A percentile compares a stretch with the other conserved stretches of the same genome.
These are phyloP conservation scores for Andrena haemorrhoa DNA, from an alignment of 2,888 invertebrate species.

Conservation along the genomic window DNA sequence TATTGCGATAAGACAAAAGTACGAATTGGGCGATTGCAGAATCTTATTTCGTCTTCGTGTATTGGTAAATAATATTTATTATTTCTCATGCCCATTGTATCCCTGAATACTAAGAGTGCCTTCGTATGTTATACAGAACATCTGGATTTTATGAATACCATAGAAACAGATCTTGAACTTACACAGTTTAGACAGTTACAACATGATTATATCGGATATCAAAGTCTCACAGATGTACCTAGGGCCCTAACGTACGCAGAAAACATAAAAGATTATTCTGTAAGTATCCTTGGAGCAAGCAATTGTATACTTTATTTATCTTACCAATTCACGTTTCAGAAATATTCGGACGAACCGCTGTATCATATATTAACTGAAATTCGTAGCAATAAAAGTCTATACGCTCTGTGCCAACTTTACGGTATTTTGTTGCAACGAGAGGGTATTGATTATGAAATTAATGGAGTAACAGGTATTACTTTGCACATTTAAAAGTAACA, in stretches of 20 bases:
- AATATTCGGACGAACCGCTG: slow-evolving; percentile 89
- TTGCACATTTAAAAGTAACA: background rate
- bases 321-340: slow-evolving; percentile 81
- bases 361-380: slow-evolving; percentile 91
- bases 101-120: slow-evolving; percentile 35
- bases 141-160: slow-evolving; percentile 95
- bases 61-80: slow-evolving; percentile 88
- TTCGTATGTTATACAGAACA: slow-evolving; percentile 89
- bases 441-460: slow-evolving; percentile 92
- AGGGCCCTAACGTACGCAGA: slow-evolving; percentile 92
- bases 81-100: background rate
- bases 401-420: slow-evolving; percentile 93
- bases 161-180: slow-evolving; percentile 90
- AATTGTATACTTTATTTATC: slow-evolving; percentile 1
- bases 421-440: slow-evolving; percentile 93
- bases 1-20: slow-evolving; percentile 98
- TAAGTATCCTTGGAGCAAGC: slow-evolving; percentile 73
- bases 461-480: slow-evolving; percentile 84
- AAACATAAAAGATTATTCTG: slow-evolving; percentile 85
- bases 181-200: slow-evolving; percentile 95
- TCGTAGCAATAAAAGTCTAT: slow-evolving; percentile 90
- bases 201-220: slow-evolving; percentile 97
- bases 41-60: slow-evolving; percentile 98
- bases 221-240: slow-evolving; percentile 97
- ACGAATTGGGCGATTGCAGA: slow-evolving; percentile 96